Evolutionary conservation across 2,888 invertebrate species (phyloP).

Genomic region (Hypena proboscidalis): DNA sequence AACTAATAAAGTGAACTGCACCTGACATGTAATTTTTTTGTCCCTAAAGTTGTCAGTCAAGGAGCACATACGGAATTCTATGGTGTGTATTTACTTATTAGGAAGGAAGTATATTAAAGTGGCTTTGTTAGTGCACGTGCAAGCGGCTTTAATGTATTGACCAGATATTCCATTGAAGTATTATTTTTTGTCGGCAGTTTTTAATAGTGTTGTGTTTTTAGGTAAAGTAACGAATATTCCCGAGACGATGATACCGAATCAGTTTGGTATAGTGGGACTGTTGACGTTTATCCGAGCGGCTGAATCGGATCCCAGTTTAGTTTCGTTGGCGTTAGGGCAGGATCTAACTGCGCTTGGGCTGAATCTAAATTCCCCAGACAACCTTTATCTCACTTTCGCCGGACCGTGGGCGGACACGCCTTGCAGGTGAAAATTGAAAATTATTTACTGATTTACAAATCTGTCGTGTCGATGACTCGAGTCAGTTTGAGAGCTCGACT

Average conservation of each 20-base stretch:
- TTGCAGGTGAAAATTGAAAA: conserved; percentile 87
- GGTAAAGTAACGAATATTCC: conserved; percentile 99
- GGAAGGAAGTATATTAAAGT: conserved; percentile 49
- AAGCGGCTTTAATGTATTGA: conserved; percentile 49
- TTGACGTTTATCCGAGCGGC: conserved; percentile 99
- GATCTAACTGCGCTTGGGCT: conserved; percentile 99
- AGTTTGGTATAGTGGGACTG: conserved; percentile 99
- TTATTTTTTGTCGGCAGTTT: conserved; percentile 14
- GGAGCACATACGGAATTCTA: conserved; percentile 75
- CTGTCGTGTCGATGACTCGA: no score
- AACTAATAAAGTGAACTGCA: conserved; percentile 37
- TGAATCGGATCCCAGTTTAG: conserved; percentile 98
- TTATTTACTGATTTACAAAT: no score
- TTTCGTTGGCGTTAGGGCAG: conserved; percentile 98
- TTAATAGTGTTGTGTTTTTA: conserved; percentile 64
- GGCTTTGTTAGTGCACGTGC: conserved; percentile 27
- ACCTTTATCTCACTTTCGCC: conserved; percentile 98
- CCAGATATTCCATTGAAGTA: conserved; percentile 34
- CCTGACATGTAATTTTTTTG: conserved; percentile 61
- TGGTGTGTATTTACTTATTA: conserved; percentile 68
- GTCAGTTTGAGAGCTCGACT: no score
- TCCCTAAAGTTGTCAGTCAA: conserved; percentile 74
- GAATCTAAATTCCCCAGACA: conserved; percentile 99
- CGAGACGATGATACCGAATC: conserved; percentile 99
- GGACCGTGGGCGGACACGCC: conserved; percentile 99